Evolutionary conservation across 2,888 invertebrate species (phyloP), one percentile per base, ranked within the genome.

Genomic region (Epicampocera succincta): DNA sequence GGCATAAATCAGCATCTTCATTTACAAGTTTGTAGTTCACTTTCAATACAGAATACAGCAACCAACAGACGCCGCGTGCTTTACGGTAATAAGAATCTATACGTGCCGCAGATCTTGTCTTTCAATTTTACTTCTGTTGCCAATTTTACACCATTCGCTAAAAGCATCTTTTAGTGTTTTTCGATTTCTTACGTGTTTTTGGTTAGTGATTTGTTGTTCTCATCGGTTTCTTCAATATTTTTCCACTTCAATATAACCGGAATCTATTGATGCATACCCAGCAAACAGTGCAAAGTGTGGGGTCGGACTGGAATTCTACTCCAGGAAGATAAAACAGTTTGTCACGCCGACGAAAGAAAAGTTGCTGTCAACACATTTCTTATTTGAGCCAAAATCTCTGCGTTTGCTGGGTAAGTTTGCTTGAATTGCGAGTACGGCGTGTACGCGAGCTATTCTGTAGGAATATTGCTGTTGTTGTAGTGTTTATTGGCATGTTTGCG

Each of bases 11-110:
- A 60, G n/a, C 60, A 61, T 12, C 52, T n/a, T 46, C 44, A 54
- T 58, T 71, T 52, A 54, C 46, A 33, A 40, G 50, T 19, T 52
- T 60, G 73, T 48, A 72, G 65, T 69, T 73, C 68, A 71, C 65
- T 74, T 74, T 82, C 78, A 77, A 77, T 77, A 81, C 25, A n/a
- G n/a, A n/a, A n/a, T n/a, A n/a, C n/a, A n/a, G n/a, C n/a, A n/a
- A 66, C 63, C 50, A 60, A 58, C 78, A 74, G 82, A 75, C 82
- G 8, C 33, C 75, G 63, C 71, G 58, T 71, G 78, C 82, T 82
- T 33, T 66, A 78, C 78, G 66, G 78, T 78, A 74, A 82, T 66
- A 71, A 71, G 71, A 66, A 48, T 78, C 42, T 65, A 46, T 66
- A 82, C 82, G 82, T 82, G 82, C 74, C 60, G 15, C 19, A 46